Percentiles rank a stretch among this genome's conserved stretches.
Evolutionary conservation across 1,140 invertebrate species (phyloP).

Genomic region (Brevipalpus yothersi): DNA sequence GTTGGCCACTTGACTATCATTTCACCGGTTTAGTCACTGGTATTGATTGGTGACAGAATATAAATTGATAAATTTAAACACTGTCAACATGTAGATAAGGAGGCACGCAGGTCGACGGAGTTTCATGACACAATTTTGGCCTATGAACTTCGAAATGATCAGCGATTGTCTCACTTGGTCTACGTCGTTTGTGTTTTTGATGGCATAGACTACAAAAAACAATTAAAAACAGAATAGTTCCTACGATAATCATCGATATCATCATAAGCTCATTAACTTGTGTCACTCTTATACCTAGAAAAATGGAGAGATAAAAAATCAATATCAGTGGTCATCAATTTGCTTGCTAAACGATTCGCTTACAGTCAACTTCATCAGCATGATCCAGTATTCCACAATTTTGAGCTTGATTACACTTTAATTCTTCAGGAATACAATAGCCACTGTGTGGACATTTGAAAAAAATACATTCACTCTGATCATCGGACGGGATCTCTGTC

Average conservation of each 20-base stretch:
- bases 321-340: not conserved
- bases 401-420: conserved; percentile 45
- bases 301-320: not conserved
- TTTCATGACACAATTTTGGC: not conserved
- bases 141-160: not conserved
- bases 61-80: not conserved
- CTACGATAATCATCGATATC: not conserved
- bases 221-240: not conserved
- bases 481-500: conserved; percentile 36
- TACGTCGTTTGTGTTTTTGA: not conserved
- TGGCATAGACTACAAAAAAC: not conserved
- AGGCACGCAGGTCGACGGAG: not conserved
- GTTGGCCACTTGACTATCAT: not conserved
- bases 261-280: not conserved
- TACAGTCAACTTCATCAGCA: conserved; percentile 57
- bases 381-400: conserved; percentile 53
- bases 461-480: conserved; percentile 23
- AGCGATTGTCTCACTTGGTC: not conserved
- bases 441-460: conserved; percentile 37
- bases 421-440: conserved; percentile 49
- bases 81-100: not conserved
- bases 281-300: not conserved
- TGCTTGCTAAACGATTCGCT: conserved; percentile 18
- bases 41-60: too few species aligned
- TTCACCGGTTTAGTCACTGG: not conserved